phyloP scores from a whole-genome alignment of 2,888 invertebrate genomes.

The Tiphia femorata region DNA sequence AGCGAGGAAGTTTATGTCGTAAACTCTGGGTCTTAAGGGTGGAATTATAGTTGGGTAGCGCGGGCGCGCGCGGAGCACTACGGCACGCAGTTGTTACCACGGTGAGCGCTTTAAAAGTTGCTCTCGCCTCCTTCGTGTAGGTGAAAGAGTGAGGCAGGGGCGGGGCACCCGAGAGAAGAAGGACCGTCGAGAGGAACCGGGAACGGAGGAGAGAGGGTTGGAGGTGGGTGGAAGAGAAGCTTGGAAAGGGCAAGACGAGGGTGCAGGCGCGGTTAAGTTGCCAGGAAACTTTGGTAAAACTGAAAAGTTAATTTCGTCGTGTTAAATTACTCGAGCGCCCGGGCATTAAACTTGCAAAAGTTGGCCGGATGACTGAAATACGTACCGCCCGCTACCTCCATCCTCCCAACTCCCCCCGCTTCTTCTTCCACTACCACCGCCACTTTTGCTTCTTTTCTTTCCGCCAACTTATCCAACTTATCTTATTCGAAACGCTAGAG shows the following conservation, averaged over 20 bases:
- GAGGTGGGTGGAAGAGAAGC: constrained; percentile 22
- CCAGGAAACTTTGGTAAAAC: constrained; percentile 65
- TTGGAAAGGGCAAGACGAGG: constrained; percentile 28
- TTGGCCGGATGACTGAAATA: constrained; percentile 63
- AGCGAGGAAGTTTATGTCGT: constrained; percentile 57
- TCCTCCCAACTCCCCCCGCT: constrained; percentile 21
- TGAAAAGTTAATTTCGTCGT: constrained; percentile 68
- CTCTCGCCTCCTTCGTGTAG: constrained; percentile 41
- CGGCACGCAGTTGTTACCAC: constrained; percentile 52
- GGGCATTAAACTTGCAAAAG: constrained; percentile 64
- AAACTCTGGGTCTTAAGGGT: constrained; percentile 58
- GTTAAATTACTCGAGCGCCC: constrained; percentile 65
- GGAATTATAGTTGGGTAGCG: constrained; percentile 56
- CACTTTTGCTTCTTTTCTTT: constrained; percentile 4
- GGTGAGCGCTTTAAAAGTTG: constrained; percentile 64
- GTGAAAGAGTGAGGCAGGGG: constrained; percentile 21
- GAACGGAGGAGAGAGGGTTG: constrained; percentile 22
- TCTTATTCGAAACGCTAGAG: constrained; percentile 10
- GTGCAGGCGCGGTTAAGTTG: constrained; percentile 55
- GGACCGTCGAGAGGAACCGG: not conserved
- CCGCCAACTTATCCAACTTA: constrained; percentile 26
- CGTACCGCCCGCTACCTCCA: constrained; percentile 44
- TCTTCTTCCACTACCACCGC: not conserved
- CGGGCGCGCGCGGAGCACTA: too few species aligned
- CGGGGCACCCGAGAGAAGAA: constrained; percentile 4